phyloP scores from a whole-genome alignment of 2,113 vertebrate species.

The Nerophis ophidion region DNA sequence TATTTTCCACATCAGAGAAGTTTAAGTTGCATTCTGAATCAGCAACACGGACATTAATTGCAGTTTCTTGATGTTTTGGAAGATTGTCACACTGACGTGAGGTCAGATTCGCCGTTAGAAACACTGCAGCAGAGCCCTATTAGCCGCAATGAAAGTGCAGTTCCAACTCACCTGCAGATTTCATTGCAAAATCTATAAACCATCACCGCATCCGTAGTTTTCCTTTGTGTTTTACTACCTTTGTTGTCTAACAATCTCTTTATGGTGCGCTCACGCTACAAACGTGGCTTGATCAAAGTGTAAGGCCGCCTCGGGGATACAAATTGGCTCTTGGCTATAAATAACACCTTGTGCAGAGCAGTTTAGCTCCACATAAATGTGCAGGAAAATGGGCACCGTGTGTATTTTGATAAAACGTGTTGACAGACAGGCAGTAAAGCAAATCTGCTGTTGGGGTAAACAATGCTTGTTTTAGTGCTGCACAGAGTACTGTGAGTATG shows the following conservation, averaged over 20 bases:
- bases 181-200: constrained; percentile 13
- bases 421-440: neutral
- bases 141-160: neutral
- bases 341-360: neutral
- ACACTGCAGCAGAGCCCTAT: neutral
- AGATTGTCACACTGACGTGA: neutral
- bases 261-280: neutral
- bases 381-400: neutral
- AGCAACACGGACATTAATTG: no score
- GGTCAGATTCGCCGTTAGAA: neutral
- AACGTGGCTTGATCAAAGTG: neutral
- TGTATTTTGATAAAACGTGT: constrained; percentile 2
- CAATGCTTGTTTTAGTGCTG: neutral
- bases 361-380: constrained; percentile 7
- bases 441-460: neutral
- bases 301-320: constrained; percentile 5
- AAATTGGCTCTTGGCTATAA: constrained; percentile 7
- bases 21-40: no score
- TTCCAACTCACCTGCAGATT: constrained; percentile 3
- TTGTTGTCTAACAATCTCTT: constrained; percentile 9
- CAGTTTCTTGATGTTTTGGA: neutral
- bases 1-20: no score
- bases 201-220: constrained; percentile 1
- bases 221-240: constrained; percentile 3
- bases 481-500: no score